Conservation (phyloP, 2,113 vertebrate species). For the Catharus minimus region DNA sequence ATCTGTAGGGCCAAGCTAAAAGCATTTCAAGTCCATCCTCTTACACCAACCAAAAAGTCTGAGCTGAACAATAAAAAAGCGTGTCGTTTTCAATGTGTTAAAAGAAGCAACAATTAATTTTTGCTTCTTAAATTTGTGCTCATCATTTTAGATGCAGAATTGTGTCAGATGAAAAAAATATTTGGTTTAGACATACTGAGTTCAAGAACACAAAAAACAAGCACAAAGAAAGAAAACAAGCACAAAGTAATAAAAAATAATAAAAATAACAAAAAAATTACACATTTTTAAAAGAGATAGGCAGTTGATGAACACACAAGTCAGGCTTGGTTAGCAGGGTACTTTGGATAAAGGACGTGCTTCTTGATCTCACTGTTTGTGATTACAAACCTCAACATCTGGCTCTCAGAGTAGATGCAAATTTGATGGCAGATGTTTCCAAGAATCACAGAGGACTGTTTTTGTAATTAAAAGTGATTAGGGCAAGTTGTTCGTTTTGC, state of each 20-base stretch:
- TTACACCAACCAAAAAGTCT: background rate
- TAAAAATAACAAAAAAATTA: background rate
- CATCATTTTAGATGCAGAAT: background rate
- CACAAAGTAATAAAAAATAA: constrained; percentile 73
- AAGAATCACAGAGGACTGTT: constrained; percentile 30
- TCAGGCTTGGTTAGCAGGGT: constrained; percentile 68
- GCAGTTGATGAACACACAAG: constrained; percentile 65
- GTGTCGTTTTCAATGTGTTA: background rate
- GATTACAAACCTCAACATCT: constrained; percentile 77
- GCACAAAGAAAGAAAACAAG: constrained; percentile 58
- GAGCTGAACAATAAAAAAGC: background rate
- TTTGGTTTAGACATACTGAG: too few relatives aligned
- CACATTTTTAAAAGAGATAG: too few relatives aligned
- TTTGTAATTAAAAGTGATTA: background rate
- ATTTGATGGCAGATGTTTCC: constrained; percentile 53
- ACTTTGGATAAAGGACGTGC: constrained; percentile 54
- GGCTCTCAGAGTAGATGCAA: constrained; percentile 51
- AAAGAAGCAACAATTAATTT: background rate
- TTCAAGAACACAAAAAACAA: constrained; percentile 48
- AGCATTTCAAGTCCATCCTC: background rate
- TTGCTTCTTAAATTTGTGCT: background rate
- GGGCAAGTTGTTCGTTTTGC: background rate
- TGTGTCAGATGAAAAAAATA: constrained; percentile 76
- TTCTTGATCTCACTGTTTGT: constrained; percentile 19
- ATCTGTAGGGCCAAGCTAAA: background rate